These are phyloP conservation scores for Callyntrura guangdongensis DNA, from an alignment of 2,888 invertebrate species.

Conservation along the genomic window DNA sequence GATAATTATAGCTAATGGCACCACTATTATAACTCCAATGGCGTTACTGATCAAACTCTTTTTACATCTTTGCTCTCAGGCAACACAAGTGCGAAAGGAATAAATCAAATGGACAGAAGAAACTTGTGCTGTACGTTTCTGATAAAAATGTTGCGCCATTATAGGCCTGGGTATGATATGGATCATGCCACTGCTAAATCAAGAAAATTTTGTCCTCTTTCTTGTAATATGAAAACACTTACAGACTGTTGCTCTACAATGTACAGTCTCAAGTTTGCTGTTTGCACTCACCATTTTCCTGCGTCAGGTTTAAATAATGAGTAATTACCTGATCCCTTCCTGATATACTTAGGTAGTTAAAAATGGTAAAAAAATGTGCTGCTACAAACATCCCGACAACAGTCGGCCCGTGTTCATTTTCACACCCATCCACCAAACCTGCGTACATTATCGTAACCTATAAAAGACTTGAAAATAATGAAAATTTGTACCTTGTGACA, in stretches of 20 bases:
- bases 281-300: no score
- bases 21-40: conserved; percentile 48
- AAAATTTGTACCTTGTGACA: conserved; percentile 74
- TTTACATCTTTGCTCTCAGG: no score
- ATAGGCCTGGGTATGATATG: no score
- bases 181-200: no score
- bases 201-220: no score
- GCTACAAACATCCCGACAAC: conserved; percentile 53
- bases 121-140: no score
- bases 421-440: conserved; percentile 22
- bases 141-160: no score
- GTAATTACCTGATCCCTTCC: conserved; percentile 52
- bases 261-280: no score
- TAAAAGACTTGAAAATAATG: conserved; percentile 35
- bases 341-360: conserved; percentile 47
- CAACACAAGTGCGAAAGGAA: no score
- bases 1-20: conserved; percentile 67
- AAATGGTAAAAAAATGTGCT: neutral
- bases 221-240: no score
- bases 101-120: no score
- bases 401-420: conserved; percentile 68
- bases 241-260: no score
- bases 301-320: neutral
- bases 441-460: neutral
- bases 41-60: conserved; percentile 47